These are phyloP conservation scores for Melanotaenia nigrans DNA, from an alignment of 2,797 vertebrate genomes.

Conservation along the genomic window DNA sequence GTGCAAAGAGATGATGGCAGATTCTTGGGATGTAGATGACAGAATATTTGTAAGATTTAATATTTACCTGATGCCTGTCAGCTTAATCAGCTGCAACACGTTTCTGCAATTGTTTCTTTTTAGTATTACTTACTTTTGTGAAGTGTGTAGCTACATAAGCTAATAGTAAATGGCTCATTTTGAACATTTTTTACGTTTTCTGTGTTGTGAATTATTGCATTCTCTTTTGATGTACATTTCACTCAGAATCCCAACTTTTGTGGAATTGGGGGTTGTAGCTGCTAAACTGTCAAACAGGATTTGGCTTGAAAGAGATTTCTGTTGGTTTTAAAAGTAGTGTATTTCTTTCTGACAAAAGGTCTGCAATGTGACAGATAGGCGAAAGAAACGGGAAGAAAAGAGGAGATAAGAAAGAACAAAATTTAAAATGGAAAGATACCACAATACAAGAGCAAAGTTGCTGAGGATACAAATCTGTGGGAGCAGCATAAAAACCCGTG, in stretches of 20 bases:
- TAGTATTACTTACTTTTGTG: too few species aligned
- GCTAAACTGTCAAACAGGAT: not conserved
- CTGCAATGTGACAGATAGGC: not conserved
- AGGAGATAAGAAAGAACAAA: not conserved
- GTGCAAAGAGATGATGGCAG: too few species aligned
- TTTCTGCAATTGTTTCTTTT: too few species aligned
- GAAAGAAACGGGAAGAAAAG: not conserved
- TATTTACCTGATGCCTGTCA: too few species aligned
- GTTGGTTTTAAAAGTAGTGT: not conserved
- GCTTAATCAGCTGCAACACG: too few species aligned
- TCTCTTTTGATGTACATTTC: too few species aligned
- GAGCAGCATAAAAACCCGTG: constrained; percentile 18
- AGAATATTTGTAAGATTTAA: too few species aligned
- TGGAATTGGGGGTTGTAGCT: not conserved
- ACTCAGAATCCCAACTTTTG: too few species aligned
- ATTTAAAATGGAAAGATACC: not conserved
- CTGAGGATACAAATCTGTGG: constrained; percentile 9
- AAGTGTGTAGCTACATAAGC: too few species aligned
- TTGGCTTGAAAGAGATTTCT: not conserved
- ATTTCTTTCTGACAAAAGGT: not conserved
- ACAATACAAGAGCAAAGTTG: not conserved
- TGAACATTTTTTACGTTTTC: not conserved
- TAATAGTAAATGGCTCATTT: not conserved
- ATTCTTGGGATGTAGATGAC: too few species aligned
- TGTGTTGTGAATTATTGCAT: too few species aligned